Evolutionary conservation across 2,888 invertebrate species (phyloP), one percentile per base, ranked within the genome.

Genomic region (Volucella bombylans): DNA sequence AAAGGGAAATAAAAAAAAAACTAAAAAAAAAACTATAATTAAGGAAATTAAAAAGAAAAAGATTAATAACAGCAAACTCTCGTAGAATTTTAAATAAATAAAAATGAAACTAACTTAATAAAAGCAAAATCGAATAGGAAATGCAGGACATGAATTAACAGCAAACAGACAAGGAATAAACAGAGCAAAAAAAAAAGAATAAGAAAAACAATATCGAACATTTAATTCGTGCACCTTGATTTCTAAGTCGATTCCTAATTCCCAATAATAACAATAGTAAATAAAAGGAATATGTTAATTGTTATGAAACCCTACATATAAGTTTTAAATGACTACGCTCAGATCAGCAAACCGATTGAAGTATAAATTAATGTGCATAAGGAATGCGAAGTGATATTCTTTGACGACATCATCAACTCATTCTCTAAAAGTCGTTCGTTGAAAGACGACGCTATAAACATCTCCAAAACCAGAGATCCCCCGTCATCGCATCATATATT

Each of bases 1-100:
- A 80, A 81, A 85, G 76, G 80, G 64, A 76, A 80, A 77, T 74
- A 57, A 69, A 73, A n/a, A 18, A 73, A 61, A 74, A 80, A 65
- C n/a, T 59, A 76, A 45, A 77, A 74, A 39, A 67, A 77, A 77
- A 72, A 57, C 47, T 80, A 68, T 39, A 57, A 68, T 64, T 81
- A 85, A 81, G 81, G 43, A 81, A 72, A 72, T 68, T 50, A 38
- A 65, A 80, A 55, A 71, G n/a, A n/a, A 65, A 80, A 67, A 71
- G 14, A 57, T 78, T 65, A 49, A 64, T 65, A 77, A 78, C 57
- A 74, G 62, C 41, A 79, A 77, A 68, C 59, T 82, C 73, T 83
- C 73, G 67, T 82, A 83, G 61, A 79, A 68, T 69, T 52, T 73
- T 67, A 65, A 73, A 59, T 74, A 67, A 59, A 72, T 2, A 41